These are phyloP conservation scores for Melanostigma gelatinosum DNA, from an alignment of 2,113 vertebrate species.

Conservation along the genomic window DNA sequence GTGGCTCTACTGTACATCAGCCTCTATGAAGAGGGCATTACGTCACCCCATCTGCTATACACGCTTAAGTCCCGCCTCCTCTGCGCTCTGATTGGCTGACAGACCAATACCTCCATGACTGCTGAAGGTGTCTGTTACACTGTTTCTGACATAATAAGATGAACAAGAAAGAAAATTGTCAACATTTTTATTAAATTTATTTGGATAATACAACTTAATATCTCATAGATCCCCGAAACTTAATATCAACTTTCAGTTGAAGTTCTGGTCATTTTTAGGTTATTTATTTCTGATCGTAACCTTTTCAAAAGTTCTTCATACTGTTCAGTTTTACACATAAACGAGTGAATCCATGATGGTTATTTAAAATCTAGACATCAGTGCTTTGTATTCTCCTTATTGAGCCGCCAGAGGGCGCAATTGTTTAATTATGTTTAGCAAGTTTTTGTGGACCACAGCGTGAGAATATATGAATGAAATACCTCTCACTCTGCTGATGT, in stretches of 20 bases:
- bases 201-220: background rate
- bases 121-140: constrained; percentile 43
- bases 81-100: constrained; percentile 59
- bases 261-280: background rate
- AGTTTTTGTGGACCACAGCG: background rate
- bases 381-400: background rate
- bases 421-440: background rate
- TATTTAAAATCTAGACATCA: background rate
- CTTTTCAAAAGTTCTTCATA: background rate
- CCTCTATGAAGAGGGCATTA: constrained; percentile 73
- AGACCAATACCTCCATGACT: background rate
- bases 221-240: background rate
- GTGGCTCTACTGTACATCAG: constrained; percentile 30
- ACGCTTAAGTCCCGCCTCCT: constrained; percentile 39
- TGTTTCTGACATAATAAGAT: constrained; percentile 2
- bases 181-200: background rate
- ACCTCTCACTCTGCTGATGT: rapidly evolving
- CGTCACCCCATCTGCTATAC: constrained; percentile 65
- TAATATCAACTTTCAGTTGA: background rate
- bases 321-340: background rate
- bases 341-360: background rate
- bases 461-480: background rate
- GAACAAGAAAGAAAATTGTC: background rate
- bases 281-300: background rate
- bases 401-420: constrained; percentile 39